Percentiles rank a stretch among this genome's conserved stretches.
Conservation (phyloP, 2,797 vertebrate species). For the Psittacula echo region DNA sequence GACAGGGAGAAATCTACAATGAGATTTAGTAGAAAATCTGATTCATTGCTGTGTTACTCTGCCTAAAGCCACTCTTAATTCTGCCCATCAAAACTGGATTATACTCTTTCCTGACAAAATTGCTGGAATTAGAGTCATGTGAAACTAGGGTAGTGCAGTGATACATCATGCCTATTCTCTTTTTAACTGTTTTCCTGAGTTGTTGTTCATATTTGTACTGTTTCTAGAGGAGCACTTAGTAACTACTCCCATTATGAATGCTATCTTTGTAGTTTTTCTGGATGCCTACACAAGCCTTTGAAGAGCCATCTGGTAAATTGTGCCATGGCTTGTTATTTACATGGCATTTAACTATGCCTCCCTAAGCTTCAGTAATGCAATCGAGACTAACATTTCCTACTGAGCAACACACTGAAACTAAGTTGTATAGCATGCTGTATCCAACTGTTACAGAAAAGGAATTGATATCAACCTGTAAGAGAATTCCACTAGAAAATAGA, state of each 20-base stretch:
- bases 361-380: neutral
- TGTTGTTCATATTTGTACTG: neutral
- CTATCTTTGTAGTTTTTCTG: constrained; percentile 8
- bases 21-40: neutral
- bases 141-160: neutral
- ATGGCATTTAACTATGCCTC: neutral
- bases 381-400: neutral
- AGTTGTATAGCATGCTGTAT: neutral
- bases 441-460: neutral
- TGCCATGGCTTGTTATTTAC: neutral
- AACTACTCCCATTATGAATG: neutral
- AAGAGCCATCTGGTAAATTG: constrained; percentile 4
- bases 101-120: neutral
- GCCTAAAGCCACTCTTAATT: neutral
- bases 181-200: neutral
- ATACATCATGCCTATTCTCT: neutral
- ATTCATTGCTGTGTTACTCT: neutral
- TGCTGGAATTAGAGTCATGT: neutral
- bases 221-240: neutral
- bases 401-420: neutral
- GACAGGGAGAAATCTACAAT: neutral
- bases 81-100: neutral
- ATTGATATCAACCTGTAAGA: neutral
- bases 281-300: neutral
- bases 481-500: neutral